phyloP scores from a whole-genome alignment of 1,140 invertebrate species.

The Nephotettix cincticeps region DNA sequence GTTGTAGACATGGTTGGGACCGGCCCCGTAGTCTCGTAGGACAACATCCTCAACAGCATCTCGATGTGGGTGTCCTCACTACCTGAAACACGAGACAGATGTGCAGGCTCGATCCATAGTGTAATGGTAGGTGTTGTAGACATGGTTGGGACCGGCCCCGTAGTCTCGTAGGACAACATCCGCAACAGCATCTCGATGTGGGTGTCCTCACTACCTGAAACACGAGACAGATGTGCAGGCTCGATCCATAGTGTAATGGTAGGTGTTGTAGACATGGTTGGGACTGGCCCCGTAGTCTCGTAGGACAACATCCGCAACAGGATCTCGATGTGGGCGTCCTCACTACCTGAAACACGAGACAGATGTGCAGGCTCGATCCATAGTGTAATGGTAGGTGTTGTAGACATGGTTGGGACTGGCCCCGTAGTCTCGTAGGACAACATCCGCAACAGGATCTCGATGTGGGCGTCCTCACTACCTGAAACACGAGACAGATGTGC shows the following conservation, averaged over 20 bases:
- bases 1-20: too few relatives aligned
- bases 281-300: background rate
- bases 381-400: conserved; percentile 54
- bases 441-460: background rate
- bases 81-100: too few relatives aligned
- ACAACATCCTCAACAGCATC: too few relatives aligned
- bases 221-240: too few relatives aligned
- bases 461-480: background rate
- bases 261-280: conserved; percentile 45
- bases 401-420: conserved; percentile 32
- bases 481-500: background rate
- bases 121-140: conserved; percentile 53
- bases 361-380: conserved; percentile 56
- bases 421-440: background rate
- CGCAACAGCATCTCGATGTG: background rate
- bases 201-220: background rate
- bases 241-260: conserved; percentile 57
- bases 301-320: background rate
- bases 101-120: conserved; percentile 57
- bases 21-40: too few relatives aligned
- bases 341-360: conserved; percentile 1
- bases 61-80: too few relatives aligned
- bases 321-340: background rate
- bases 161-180: background rate
- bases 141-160: background rate